Conservation (phyloP, 2,888 invertebrate species). For the Acanthosepion pharaonis region DNA sequence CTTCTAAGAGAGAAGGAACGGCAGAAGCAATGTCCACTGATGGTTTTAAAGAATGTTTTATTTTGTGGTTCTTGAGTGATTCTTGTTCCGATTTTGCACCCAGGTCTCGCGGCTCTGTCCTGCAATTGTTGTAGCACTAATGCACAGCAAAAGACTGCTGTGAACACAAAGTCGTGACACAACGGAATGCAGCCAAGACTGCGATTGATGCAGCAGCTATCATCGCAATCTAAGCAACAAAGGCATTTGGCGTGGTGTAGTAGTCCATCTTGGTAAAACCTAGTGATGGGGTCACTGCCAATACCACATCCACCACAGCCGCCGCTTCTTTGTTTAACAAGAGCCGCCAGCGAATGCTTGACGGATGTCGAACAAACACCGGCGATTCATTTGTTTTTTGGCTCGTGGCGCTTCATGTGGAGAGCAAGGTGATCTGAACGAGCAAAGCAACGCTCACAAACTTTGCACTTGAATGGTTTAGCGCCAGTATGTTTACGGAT, state of each 20-base stretch:
- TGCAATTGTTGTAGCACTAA: background rate
- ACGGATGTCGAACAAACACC: constrained; percentile 44
- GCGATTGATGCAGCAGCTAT: background rate
- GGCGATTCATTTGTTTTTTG: constrained; percentile 78
- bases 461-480: constrained; percentile 79
- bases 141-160: background rate
- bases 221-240: background rate
- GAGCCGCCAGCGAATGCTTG: constrained; percentile 35
- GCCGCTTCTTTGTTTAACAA: background rate
- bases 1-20: background rate
- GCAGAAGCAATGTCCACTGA: constrained; percentile 36
- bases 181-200: constrained; percentile 4
- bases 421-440: constrained; percentile 79
- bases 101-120: constrained; percentile 37
- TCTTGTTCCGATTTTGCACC: background rate
- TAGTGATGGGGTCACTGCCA: background rate
- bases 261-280: background rate
- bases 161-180: background rate
- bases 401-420: constrained; percentile 82
- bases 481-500: constrained; percentile 79
- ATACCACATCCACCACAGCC: background rate
- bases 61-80: constrained; percentile 24
- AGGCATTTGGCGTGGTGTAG: background rate
- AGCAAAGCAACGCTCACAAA: constrained; percentile 79
- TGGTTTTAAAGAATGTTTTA: background rate